Conservation (phyloP, 2,888 invertebrate species). For the Mesorhabditis sp. region DNA sequence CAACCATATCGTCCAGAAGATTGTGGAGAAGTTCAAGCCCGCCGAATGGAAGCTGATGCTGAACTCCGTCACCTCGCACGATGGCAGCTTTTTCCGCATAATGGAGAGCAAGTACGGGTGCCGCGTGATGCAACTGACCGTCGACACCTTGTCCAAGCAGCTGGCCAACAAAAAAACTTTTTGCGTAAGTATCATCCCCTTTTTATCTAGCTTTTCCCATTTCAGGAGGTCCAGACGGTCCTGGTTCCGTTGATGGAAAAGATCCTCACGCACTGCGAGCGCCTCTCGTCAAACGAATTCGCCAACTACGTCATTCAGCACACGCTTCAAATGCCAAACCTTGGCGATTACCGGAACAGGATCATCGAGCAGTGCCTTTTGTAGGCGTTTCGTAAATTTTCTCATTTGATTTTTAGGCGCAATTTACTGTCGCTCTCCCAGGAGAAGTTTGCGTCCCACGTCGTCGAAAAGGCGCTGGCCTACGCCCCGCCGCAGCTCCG, state of each 20-base stretch:
- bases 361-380: constrained; percentile 44
- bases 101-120: constrained; percentile 42
- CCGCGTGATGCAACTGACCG: constrained; percentile 34
- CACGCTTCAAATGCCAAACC: constrained; percentile 30
- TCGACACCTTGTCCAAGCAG: constrained; percentile 28
- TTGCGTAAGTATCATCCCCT: background rate
- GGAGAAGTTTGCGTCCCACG: constrained; percentile 52
- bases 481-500: constrained; percentile 33
- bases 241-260: constrained; percentile 21
- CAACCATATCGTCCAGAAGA: constrained; percentile 49
- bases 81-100: constrained; percentile 19
- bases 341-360: constrained; percentile 31
- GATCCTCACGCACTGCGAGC: constrained; percentile 22
- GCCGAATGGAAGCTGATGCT: constrained; percentile 21
- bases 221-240: constrained; percentile 7
- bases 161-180: background rate
- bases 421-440: constrained; percentile 50
- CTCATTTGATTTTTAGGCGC: constrained; percentile 22
- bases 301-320: constrained; percentile 54
- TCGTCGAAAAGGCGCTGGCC: constrained; percentile 46
- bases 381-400: constrained; percentile 19
- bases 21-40: constrained; percentile 19
- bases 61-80: constrained; percentile 13
- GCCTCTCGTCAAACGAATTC: constrained; percentile 43
- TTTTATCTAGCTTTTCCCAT: constrained; percentile 10